Base-by-base conservation (phyloP, 2,888 invertebrate species). In the Noctua fimbriata region DNA sequence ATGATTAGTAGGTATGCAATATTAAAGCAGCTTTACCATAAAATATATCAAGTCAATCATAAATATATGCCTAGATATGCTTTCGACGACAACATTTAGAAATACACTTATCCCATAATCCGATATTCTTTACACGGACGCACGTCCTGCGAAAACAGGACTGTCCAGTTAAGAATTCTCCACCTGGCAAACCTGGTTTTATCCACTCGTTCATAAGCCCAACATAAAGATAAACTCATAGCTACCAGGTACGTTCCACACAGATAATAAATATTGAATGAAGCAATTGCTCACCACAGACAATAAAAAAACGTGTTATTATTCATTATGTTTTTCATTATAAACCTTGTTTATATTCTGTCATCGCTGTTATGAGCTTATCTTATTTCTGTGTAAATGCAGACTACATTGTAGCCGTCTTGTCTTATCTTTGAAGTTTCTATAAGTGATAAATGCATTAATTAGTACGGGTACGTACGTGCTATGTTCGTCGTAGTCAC, bases 211-310 rank as follows among this genome's bases (percentile, higher is more conserved):
- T 81, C 58, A 58, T 58, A 67, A 76, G 28, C 70, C 47, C 41
- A 52, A 70, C 55, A 73, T 70, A 65, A 63, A 84, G 58, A 79
- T 79, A 69, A 52, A 69, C 63, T 44, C 47, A 60, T 67, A 72
- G 55, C 52, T 73, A 44, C 41, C 41, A 77, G 71, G 49, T 63
- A 73, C 55, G 69, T 63, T 58, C 73, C 63, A 52, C 32, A 41
- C 16, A 72, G 75, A 76, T 84, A 69, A 84, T 82, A 77, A 82
- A 81, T 82, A 73, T 67, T 84, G 86, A 85, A 84, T 84, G 86
- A 82, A 85, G 67, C 84, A 77, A 85, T 84, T 77, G 76, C 84
- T 82, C 86, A 82, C 76, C 70, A 52, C 70, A 72, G 82, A 82
- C 47, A 67, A 74, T 72, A 85, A 85, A 82, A 83, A 76, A 81